Evolutionary conservation across 2,888 invertebrate genomes (phyloP), one percentile per base, ranked within the genome.

Genomic region (Parascotia fuliginaria): DNA sequence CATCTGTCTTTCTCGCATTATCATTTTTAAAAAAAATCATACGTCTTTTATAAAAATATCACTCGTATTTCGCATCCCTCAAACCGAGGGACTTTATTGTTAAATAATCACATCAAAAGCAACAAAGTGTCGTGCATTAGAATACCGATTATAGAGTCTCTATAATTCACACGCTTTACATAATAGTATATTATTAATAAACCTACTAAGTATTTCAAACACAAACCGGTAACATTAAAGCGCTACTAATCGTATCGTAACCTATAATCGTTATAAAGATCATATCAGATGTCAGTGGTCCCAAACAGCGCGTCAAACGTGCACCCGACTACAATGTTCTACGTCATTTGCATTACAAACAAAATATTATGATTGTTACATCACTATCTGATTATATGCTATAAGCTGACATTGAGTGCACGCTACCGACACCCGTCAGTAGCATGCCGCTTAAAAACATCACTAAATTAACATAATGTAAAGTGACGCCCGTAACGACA

Each of bases 261-360:
- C n/a, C n/a, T 31, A 4, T 12, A 34, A 46, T 46, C 52, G 22
- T 36, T 32, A 43, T 40, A 43, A 6, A 6, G 31, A 31, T 31
- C 31, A 13, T 31, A 22, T 34, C 28, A 9, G 16, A 34, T 28
- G 15, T 28, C 27, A 34, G 16, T 34, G 15, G 12, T 15, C 9
- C 29, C 29, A 2, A 43, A 13, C 14, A 55, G 22, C 39, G 41
- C 38, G 15, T 13, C 7, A 32, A 42, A 36, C 36, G 19, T 22
- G 16, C 9, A 11, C 15, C 24, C 34, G 34, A 51, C 67, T 56
- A 55, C 46, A 55, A 60, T 65, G 70, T 66, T 73, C 63, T 69
- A 66, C 63, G 64, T 79, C 79, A 81, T 83, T 85, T 79, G 62
- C 80, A 83, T 82, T 60, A 74, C 73, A 64, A 70, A 74, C 53